These are phyloP conservation scores for Desmophyllum pertusum DNA, from an alignment of 92 coral and sea anemone genomes.

Conservation along the genomic window DNA sequence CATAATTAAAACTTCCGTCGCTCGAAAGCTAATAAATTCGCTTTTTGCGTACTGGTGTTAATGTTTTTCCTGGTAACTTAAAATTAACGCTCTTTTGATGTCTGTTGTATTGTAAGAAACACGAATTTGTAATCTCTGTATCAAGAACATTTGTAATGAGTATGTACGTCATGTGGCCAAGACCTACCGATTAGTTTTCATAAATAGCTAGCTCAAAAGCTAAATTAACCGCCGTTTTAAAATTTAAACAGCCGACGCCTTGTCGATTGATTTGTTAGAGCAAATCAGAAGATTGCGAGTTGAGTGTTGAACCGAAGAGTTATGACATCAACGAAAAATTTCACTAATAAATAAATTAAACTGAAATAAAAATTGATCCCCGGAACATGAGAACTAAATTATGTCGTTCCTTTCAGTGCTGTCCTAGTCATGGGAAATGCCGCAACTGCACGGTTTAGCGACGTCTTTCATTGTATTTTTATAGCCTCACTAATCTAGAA, in stretches of 20 bases:
- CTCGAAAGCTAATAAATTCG: neutral
- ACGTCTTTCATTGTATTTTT: neutral
- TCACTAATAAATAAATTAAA: neutral
- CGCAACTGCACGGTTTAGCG: neutral
- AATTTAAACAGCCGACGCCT: neutral
- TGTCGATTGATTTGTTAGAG: neutral
- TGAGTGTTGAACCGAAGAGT: neutral
- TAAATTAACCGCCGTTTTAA: neutral
- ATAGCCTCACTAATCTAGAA: neutral
- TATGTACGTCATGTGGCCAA: neutral
- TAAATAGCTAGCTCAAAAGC: neutral
- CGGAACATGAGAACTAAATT: neutral
- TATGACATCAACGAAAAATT: neutral
- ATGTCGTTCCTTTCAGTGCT: neutral
- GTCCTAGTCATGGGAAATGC: neutral
- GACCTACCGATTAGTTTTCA: neutral
- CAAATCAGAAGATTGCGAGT: neutral
- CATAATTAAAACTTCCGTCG: neutral
- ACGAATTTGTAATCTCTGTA: conserved; percentile 1
- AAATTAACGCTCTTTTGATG: neutral
- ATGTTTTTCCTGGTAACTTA: neutral
- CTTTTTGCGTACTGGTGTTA: neutral
- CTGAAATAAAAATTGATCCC: neutral
- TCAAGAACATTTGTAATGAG: neutral
- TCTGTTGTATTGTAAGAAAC: neutral